phyloP scores from a whole-genome alignment of 1,140 invertebrate genomes.

The Bombus ignitus region DNA sequence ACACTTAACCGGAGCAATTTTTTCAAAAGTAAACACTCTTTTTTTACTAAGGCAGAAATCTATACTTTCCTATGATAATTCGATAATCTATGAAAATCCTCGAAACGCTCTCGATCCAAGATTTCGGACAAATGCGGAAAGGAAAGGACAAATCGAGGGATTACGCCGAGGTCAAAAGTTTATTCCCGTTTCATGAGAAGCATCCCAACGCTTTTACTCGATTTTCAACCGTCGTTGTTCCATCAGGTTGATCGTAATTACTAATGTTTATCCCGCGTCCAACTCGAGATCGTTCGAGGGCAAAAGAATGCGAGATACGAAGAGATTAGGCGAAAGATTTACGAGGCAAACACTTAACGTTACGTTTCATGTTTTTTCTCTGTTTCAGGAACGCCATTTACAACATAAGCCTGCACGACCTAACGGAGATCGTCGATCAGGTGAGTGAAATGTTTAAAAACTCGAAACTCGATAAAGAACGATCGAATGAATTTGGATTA shows the following conservation, averaged over 20 bases:
- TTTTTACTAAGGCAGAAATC: not conserved
- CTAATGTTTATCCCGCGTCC: slow-evolving; percentile 48
- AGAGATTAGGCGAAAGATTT: slow-evolving; percentile 61
- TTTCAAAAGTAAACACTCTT: not conserved
- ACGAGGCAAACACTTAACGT: slow-evolving; percentile 58
- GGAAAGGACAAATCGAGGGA: not conserved
- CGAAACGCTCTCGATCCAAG: not conserved
- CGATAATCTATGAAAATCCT: not conserved
- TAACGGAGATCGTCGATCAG: slow-evolving; percentile 85
- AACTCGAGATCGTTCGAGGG: slow-evolving; percentile 19
- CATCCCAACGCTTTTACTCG: not conserved
- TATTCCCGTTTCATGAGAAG: not conserved
- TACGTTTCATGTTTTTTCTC: slow-evolving; percentile 73
- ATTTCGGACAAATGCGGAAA: not conserved
- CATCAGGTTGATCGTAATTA: slow-evolving; percentile 50
- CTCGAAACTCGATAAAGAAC: not conserved
- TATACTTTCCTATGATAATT: not conserved
- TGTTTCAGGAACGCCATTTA: slow-evolving; percentile 90
- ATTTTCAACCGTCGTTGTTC: slow-evolving; percentile 1
- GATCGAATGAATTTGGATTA: slow-evolving; percentile 18
- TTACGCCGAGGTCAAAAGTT: not conserved
- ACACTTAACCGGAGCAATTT: too few relatives aligned
- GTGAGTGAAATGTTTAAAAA: slow-evolving; percentile 77
- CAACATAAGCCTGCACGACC: slow-evolving; percentile 89
- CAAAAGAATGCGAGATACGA: slow-evolving; percentile 15